phyloP scores from a whole-genome alignment of 2,888 invertebrate species.

The Agrochola litura region DNA sequence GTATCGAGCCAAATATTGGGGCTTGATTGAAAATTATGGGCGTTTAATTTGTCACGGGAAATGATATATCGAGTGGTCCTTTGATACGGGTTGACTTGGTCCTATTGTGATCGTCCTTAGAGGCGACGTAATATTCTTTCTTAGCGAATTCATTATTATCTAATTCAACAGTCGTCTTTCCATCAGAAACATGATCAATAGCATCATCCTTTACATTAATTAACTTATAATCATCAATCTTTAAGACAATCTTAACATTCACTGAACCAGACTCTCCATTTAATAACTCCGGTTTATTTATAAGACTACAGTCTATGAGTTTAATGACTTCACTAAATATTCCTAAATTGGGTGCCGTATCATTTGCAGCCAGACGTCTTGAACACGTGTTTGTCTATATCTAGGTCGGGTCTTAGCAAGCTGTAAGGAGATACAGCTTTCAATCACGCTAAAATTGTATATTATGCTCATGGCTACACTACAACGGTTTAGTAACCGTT shows the following conservation, averaged over 20 bases:
- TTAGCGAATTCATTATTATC: not conserved
- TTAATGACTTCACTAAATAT: conserved; percentile 39
- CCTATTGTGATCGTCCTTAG: not conserved
- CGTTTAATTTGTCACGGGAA: conserved; percentile 49
- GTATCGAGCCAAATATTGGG: conserved; percentile 55
- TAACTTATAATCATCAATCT: not conserved
- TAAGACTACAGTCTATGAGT: conserved; percentile 36
- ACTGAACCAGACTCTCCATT: not conserved
- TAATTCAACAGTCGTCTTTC: not conserved
- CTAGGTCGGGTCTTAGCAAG: conserved; percentile 41
- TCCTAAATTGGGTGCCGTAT: conserved; percentile 42
- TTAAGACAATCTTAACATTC: not conserved
- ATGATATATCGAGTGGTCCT: conserved; percentile 16
- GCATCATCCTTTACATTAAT: not conserved
- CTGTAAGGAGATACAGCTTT: conserved; percentile 56
- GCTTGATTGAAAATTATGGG: conserved; percentile 54
- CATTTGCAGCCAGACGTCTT: conserved; percentile 48
- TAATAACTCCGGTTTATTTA: conserved; percentile 33
- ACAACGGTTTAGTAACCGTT: too few relatives aligned
- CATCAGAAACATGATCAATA: not conserved
- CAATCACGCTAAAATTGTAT: conserved; percentile 36
- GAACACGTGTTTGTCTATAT: conserved; percentile 48
- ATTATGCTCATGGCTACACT: not conserved
- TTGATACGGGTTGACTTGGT: not conserved
- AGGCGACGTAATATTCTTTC: conserved; percentile 11